Percentiles rank a stretch among this genome's conserved stretches.
These are phyloP conservation scores for Mola mola DNA, from an alignment of 2,113 vertebrate species.

Conservation along the genomic window DNA sequence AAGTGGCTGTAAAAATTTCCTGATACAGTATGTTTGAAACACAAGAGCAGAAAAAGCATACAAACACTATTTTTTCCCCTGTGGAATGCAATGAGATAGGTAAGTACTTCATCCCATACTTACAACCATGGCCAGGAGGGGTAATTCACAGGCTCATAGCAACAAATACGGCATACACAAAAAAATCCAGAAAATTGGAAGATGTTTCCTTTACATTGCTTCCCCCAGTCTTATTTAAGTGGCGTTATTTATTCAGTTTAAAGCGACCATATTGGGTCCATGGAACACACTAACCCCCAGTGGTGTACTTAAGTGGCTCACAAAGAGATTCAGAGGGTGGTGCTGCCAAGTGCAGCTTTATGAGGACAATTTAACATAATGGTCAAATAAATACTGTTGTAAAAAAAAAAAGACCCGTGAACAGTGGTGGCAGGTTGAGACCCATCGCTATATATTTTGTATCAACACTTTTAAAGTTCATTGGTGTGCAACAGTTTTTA, in stretches of 20 bases:
- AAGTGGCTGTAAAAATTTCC: no score
- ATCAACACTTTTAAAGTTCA: conserved; percentile 71
- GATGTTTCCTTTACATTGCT: conserved; percentile 26
- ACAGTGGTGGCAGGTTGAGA: conserved; percentile 57
- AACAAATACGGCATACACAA: not conserved
- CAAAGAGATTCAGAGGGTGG: conserved; percentile 75
- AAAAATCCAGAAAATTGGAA: conserved; percentile 30
- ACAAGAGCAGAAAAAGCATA: no score
- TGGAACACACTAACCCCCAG: conserved; percentile 71
- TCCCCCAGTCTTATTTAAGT: conserved; percentile 50
- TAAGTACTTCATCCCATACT: no score
- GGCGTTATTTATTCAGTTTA: conserved; percentile 72
- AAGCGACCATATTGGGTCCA: conserved; percentile 69
- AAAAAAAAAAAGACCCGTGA: conserved; percentile 81
- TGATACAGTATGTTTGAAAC: no score
- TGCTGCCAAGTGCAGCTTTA: conserved; percentile 80
- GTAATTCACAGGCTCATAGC: no score
- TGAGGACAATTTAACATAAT: conserved; percentile 84
- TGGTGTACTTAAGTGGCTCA: conserved; percentile 78
- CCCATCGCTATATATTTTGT: conserved; percentile 70
- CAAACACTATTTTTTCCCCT: no score
- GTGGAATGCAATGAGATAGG: no score
- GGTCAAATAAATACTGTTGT: conserved; percentile 82
- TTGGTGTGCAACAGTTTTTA: conserved; percentile 60
- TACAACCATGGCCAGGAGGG: no score